phyloP scores from a whole-genome alignment of 2,113 vertebrate species.

The Natator depressus region DNA sequence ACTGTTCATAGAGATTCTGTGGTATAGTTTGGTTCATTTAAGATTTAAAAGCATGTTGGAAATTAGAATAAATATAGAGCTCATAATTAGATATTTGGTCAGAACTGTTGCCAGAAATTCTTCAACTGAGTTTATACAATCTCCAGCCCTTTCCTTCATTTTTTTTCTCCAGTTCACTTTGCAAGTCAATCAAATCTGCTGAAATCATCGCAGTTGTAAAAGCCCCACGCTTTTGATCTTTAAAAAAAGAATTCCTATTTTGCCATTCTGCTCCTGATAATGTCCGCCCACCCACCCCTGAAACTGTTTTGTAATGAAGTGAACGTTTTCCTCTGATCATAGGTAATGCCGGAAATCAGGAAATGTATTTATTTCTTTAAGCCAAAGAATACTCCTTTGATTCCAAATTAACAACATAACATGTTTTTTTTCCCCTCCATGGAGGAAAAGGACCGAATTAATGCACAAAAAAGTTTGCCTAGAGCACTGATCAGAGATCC shows the following conservation, averaged over 20 bases:
- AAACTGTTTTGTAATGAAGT: neutral
- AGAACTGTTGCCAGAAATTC: neutral
- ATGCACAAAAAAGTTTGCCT: neutral
- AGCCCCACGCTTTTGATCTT: neutral
- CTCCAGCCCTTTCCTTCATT: neutral
- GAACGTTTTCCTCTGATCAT: neutral
- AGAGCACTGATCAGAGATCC: neutral
- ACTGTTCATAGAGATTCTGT: no score
- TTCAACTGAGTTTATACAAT: neutral
- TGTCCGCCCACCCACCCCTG: neutral
- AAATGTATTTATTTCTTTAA: neutral
- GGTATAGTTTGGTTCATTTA: no score
- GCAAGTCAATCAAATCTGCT: neutral
- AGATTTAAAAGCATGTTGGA: neutral
- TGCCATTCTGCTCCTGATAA: neutral
- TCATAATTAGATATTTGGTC: neutral
- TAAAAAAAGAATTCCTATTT: neutral
- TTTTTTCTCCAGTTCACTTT: neutral
- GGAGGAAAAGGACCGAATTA: neutral
- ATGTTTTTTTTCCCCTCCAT: neutral
- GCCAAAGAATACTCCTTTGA: neutral
- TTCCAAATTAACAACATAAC: neutral
- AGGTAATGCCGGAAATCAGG: neutral
- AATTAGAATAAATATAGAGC: neutral
- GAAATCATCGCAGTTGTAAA: neutral